Percentiles rank a stretch among this genome's conserved stretches.
Conservation (phyloP, 1,140 invertebrate species). For the Adelges cooleyi region DNA sequence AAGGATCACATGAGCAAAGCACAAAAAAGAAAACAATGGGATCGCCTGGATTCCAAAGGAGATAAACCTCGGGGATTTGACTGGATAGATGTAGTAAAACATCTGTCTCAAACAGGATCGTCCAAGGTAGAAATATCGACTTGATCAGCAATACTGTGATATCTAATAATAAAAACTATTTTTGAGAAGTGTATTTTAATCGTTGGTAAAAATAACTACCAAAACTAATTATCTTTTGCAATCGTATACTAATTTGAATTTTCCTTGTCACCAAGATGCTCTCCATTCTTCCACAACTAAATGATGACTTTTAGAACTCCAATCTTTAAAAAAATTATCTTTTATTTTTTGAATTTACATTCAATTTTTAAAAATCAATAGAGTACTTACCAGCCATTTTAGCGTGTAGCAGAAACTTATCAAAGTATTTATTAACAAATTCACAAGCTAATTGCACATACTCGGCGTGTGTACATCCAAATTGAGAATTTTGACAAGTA, state of each 20-base stretch:
- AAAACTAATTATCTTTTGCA: no score
- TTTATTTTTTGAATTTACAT: neutral
- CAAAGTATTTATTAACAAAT: conserved; percentile 27
- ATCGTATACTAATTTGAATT: no score
- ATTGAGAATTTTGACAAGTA: neutral
- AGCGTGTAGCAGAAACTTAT: conserved; percentile 20
- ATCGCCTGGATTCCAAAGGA: conserved; percentile 64
- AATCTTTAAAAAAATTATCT: conserved; percentile 25
- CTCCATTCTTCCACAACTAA: conserved; percentile 32
- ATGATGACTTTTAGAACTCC: conserved; percentile 28
- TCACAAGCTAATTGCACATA: conserved; percentile 18
- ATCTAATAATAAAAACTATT: conserved; percentile 19
- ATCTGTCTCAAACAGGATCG: conserved; percentile 74
- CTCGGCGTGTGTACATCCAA: conserved; percentile 6
- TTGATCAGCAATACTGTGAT: conserved; percentile 35
- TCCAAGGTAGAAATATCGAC: conserved; percentile 39
- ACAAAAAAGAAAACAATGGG: conserved; percentile 81
- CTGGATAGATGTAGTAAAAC: conserved; percentile 91
- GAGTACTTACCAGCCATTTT: conserved; percentile 24
- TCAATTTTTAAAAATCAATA: neutral
- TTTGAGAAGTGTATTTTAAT: conserved; percentile 24
- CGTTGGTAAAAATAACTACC: conserved; percentile 10
- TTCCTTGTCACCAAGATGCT: conserved; percentile 27
- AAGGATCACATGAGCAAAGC: conserved; percentile 81
- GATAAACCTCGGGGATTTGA: conserved; percentile 79